Evolutionary conservation across 2,113 vertebrate species (phyloP), one percentile per base, ranked within the genome.

Genomic region (Clarias gariepinus): DNA sequence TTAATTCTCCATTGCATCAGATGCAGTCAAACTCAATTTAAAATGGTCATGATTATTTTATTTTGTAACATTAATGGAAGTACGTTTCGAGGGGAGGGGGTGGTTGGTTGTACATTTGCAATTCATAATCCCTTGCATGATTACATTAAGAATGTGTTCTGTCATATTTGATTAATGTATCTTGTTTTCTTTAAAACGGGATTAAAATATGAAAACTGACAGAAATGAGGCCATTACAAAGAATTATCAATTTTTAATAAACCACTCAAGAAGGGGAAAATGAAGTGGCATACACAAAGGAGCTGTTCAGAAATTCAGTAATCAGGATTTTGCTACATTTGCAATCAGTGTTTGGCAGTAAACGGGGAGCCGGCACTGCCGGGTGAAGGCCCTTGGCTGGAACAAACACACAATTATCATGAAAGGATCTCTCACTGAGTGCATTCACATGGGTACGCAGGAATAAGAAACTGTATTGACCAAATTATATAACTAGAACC

Each of bases 141-240:
- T 97, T 96, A 97, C 97, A 97, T 98, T 98, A 99, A 96, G 96
- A 96, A 96, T 94, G 93, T 96, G 96, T 96, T 97, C 97, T 97
- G 97, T 98, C 98, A 97, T 96, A 95, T 94, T 94, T 97, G 96
- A 99, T 98, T 97, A 98, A 98, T 97, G 97, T 94, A 90, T 95
- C 93, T 93, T 97, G 96, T 98, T 98, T 98, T 97, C 94, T 88
- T 94, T 96, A 96, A 97, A 98, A 97, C 96, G 94, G 91, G 90
- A 96, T 94, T 95, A 94, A 94, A 94, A 96, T 97, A 96, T 98
- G 95, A 93, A 95, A 96, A 97, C 95, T 96, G 97, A 98, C 97
- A 97, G 96, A 96, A 97, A 95, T 95, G 95, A 96, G 96, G 95
- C 95, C 94, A 95, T 96, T 96, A 97, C 96, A 97, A 96, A 96